These are phyloP conservation scores for Morpho achilles DNA, from an alignment of 2,888 invertebrate genomes.

Conservation along the genomic window DNA sequence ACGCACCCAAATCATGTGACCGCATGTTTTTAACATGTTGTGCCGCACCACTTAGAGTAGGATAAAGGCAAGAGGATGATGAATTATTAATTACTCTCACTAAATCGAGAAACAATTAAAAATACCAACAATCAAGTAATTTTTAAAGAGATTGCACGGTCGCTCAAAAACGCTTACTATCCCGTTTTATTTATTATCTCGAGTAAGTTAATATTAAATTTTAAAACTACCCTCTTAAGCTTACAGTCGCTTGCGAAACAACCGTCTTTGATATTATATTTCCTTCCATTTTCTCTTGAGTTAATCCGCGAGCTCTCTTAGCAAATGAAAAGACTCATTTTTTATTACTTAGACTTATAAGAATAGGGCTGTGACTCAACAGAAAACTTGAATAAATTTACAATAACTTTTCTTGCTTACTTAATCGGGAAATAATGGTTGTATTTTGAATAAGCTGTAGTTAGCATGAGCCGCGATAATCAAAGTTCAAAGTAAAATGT, in stretches of 20 bases:
- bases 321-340: slow-evolving; percentile 6
- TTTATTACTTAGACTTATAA: slow-evolving; percentile 4
- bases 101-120: background rate
- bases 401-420: too few relatives aligned
- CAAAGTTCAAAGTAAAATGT: too few relatives aligned
- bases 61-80: too few relatives aligned
- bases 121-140: background rate
- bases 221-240: background rate
- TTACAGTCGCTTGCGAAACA: slow-evolving; percentile 3
- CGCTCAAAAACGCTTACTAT: background rate
- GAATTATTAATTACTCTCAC: too few relatives aligned
- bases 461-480: too few relatives aligned
- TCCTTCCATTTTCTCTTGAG: slow-evolving; percentile 11
- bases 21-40: too few relatives aligned
- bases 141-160: background rate
- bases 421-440: too few relatives aligned
- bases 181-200: slow-evolving; percentile 1
- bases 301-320: slow-evolving; percentile 13
- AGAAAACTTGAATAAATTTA: too few relatives aligned
- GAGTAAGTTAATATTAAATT: background rate
- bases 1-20: too few relatives aligned
- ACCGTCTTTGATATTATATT: slow-evolving; percentile 5
- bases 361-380: background rate
- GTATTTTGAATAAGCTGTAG: too few relatives aligned
- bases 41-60: too few relatives aligned